phyloP scores from a whole-genome alignment of 2,888 invertebrate genomes.

The Netelia virgata region DNA sequence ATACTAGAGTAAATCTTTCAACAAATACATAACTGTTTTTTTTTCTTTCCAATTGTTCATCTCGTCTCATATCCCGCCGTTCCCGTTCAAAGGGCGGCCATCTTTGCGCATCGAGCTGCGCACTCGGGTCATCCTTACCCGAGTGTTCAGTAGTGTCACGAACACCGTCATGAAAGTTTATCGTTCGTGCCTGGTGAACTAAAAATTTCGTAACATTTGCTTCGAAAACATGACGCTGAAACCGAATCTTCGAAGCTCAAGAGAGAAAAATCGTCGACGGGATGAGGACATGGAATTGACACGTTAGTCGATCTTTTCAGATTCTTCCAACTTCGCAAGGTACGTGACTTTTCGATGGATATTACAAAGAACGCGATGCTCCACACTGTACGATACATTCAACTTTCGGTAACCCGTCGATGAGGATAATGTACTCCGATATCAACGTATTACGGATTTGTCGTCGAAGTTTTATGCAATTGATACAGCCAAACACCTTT shows the following conservation, averaged over 20 bases:
- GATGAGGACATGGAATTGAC: neutral
- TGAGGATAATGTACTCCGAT: neutral
- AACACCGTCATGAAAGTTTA: neutral
- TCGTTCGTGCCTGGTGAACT: neutral
- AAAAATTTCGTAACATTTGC: neutral
- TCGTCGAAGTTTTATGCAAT: neutral
- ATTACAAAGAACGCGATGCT: neutral
- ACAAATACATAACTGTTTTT: slow-evolving; percentile 78
- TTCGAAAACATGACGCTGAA: neutral
- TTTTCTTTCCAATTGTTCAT: slow-evolving; percentile 63
- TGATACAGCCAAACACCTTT: neutral
- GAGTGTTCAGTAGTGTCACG: neutral
- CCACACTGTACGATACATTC: neutral
- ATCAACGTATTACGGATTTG: neutral
- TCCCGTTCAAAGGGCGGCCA: neutral
- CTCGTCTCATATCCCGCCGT: slow-evolving; percentile 36
- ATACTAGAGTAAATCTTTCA: slow-evolving; percentile 84
- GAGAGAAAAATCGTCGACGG: neutral
- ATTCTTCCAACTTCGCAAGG: neutral
- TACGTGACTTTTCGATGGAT: neutral
- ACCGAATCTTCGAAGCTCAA: neutral
- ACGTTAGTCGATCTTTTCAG: neutral
- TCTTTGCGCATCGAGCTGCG: neutral
- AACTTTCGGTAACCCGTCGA: neutral
- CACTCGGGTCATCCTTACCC: neutral